Base-by-base conservation (phyloP, 2,113 vertebrate genomes). In the Psophia crepitans region DNA sequence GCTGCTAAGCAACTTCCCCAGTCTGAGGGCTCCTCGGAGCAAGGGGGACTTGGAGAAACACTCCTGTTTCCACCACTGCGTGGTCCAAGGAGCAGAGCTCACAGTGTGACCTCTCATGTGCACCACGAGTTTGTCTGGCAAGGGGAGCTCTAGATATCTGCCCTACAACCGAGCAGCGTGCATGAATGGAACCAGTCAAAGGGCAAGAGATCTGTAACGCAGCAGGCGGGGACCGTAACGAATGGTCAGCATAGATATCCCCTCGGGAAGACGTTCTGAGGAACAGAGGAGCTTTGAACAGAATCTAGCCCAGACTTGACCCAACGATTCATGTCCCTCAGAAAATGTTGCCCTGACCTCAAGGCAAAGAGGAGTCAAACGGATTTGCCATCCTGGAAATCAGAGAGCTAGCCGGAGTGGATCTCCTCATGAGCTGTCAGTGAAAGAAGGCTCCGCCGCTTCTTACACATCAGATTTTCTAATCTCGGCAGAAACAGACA, bases 231-330 rank as follows among this genome's bases (percentile, higher is more conserved):
- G 75, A 69, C 70, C 0, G 1, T 61, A 80, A 83, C 0, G 0
- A 86, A 90, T 54, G 57, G 44, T 24, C 35, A 73, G 65, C 37
- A 15, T 4, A 74, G 49, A 61, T 12, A 27, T 1, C 65, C n/a
- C 66, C 49, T 70, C 1, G 0, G 84, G 87, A 92, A 70, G 22
- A 32, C 2, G 8, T 81, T 86, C 83, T 77, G 71, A 80, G 27
- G n/a, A 88, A 63, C 37, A 80, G n/a, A 94, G 41, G 22, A 89
- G 43, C 56, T 93, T 93, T 90, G 51, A 93, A 54, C 27, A 41
- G 46, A 41, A 86, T 63, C 86, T 86, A 81, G 41, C 27, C 0
- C 0, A 87, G 80, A 51, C 28, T 4, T 74, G 76, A 95, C 56
- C 28, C 88, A 82, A 65, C n/a, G 24, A 44, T 60, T 71, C 33